Conservation (phyloP, 2,113 vertebrate genomes). For the Burhinus oedicnemus region DNA sequence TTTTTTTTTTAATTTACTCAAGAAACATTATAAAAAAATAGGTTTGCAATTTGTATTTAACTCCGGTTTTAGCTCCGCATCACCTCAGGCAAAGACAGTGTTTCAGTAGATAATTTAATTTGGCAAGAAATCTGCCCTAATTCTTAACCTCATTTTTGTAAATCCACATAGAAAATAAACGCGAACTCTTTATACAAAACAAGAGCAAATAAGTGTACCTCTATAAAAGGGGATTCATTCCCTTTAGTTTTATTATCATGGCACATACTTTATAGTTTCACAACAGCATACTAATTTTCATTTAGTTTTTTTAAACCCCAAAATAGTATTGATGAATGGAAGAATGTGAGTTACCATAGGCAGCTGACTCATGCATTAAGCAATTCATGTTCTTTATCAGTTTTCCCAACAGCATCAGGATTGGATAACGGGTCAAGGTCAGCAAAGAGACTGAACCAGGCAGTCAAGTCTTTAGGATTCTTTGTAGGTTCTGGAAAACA, state of each 20-base stretch:
- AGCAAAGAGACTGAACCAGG: constrained; percentile 96
- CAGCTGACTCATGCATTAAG: constrained; percentile 85
- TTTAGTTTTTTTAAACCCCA: background rate
- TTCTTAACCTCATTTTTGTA: constrained; percentile 25
- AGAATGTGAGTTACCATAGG: constrained; percentile 40
- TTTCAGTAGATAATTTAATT: constrained; percentile 40
- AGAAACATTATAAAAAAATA: constrained; percentile 72
- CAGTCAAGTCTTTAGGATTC: constrained; percentile 84
- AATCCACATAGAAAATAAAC: constrained; percentile 57
- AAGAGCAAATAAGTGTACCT: constrained; percentile 68
- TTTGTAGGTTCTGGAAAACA: constrained; percentile 79
- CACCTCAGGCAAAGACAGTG: constrained; percentile 33
- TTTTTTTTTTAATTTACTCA: constrained; percentile 25
- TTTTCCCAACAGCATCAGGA: constrained; percentile 92
- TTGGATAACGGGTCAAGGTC: constrained; percentile 96
- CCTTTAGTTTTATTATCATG: constrained; percentile 78
- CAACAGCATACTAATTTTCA: constrained; percentile 62
- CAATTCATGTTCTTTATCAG: constrained; percentile 88
- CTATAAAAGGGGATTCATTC: constrained; percentile 73
- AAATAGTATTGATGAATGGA: constrained; percentile 21
- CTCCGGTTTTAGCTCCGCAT: background rate
- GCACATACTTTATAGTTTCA: constrained; percentile 72
- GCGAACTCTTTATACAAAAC: constrained; percentile 67
- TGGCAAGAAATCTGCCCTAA: constrained; percentile 54
- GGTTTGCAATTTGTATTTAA: constrained; percentile 58